Evolutionary conservation across 2,888 invertebrate genomes (phyloP).

Genomic region (Acronicta aceris): DNA sequence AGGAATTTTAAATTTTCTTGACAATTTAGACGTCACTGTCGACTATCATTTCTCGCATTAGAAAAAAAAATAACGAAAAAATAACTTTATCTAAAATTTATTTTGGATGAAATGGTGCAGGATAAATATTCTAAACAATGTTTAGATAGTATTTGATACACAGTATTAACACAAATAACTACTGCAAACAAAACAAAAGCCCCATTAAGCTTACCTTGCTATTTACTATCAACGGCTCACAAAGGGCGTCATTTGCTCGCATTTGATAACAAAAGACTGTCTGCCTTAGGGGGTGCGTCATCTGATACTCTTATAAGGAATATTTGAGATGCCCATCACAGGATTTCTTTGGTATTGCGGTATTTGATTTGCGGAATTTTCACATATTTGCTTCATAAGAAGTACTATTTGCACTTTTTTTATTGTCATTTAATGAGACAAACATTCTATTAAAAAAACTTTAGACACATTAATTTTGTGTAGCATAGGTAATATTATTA

Average conservation of each 20-base stretch:
- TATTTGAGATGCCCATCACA: constrained; percentile 5
- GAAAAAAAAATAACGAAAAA: too few species aligned
- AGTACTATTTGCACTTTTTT: too few species aligned
- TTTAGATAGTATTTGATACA: neutral
- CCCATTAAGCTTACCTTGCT: constrained; percentile 33
- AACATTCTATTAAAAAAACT: too few species aligned
- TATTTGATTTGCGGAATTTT: constrained; percentile 2
- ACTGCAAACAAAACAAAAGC: constrained; percentile 31
- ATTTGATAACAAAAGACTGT: constrained; percentile 42
- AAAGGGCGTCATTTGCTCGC: constrained; percentile 38
- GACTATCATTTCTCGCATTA: too few species aligned
- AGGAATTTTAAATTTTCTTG: neutral
- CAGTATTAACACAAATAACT: constrained; percentile 17
- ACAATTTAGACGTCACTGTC: too few species aligned
- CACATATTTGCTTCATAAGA: neutral
- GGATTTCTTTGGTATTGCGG: constrained; percentile 14
- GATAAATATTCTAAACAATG: too few species aligned
- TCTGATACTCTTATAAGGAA: constrained; percentile 34
- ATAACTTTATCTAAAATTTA: too few species aligned
- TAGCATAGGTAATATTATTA: too few species aligned
- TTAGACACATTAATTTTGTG: neutral
- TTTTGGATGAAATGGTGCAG: too few species aligned
- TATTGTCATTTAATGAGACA: too few species aligned
- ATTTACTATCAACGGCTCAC: constrained; percentile 33
- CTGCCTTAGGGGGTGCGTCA: constrained; percentile 36